A percentile compares a stretch with the other conserved stretches of the same genome.
These are phyloP conservation scores for Enteromius anoplus DNA, from an alignment of 2,797 vertebrate genomes.

Conservation along the genomic window DNA sequence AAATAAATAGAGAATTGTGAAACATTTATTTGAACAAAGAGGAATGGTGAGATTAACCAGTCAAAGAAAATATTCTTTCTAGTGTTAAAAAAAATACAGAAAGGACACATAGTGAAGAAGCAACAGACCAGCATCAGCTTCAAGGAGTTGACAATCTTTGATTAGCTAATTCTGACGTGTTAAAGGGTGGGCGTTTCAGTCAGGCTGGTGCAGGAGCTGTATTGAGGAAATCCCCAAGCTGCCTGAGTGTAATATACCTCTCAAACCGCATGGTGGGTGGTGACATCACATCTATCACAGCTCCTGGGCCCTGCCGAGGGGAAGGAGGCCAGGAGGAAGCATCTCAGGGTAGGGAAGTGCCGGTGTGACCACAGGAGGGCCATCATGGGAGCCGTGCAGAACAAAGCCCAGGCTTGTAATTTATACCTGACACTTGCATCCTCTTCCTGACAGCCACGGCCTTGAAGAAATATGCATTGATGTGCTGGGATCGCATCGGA, in stretches of 20 bases:
- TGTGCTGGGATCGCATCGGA: conserved; percentile 23
- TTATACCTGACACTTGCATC: conserved; percentile 53
- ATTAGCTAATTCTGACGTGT: conserved; percentile 43
- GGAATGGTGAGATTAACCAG: not conserved
- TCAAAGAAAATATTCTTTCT: not conserved
- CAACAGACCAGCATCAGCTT: conserved; percentile 29
- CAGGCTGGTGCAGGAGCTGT: conserved; percentile 14
- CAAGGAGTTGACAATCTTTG: conserved; percentile 40
- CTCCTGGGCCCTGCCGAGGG: conserved; percentile 35
- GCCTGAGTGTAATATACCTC: conserved; percentile 59
- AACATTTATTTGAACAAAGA: not conserved
- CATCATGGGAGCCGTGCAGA: conserved; percentile 30
- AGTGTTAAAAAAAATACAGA: not conserved
- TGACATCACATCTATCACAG: conserved; percentile 66
- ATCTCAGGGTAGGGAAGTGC: conserved; percentile 38
- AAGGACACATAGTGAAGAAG: conserved; percentile 18
- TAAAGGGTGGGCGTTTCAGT: conserved; percentile 27
- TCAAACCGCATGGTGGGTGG: conserved; percentile 59
- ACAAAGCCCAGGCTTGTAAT: conserved; percentile 53
- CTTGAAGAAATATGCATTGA: conserved; percentile 52
- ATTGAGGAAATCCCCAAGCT: conserved; percentile 61
- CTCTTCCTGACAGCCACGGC: conserved; percentile 44
- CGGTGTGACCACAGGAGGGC: conserved; percentile 49
- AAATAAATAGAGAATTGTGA: not conserved
- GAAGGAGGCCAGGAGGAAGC: conserved; percentile 52